Base-by-base conservation (phyloP, 2,888 invertebrate genomes). In the Ennomos erosarius region DNA sequence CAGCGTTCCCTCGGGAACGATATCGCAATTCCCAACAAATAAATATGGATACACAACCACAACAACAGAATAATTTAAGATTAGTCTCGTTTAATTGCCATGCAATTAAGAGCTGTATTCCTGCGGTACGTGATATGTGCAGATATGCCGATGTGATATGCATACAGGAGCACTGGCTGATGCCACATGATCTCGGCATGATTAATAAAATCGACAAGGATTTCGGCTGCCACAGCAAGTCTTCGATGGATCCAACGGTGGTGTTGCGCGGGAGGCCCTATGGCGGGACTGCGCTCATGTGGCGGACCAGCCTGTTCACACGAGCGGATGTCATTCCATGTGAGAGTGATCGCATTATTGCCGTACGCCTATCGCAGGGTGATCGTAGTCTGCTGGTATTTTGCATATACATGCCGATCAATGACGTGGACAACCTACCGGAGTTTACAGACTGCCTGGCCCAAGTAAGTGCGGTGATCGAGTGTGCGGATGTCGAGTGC, bases 91-190 rank as follows among this genome's bases (percentile, higher is more conserved):
- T 54, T 38, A 55, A 59, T 36, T 59, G 59, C 9, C 11, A 50
- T 2, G 13, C 39, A 26, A 45, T 59, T 16, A 55, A 55, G 33
- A 47, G 38, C 35, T 59, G 50, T 11, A 13, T 59, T 9, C 40
- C 12, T 4, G 45, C 50, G 2, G 48, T 59, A 10, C 37, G 35
- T 12, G 16, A 55, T 35, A 35, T 55, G 35, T 60, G 65, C 44
- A 40, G 48, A 11, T 13, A 8, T 10, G 52, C 60, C 0, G 59
- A 64, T 26, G 16, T 69, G 0, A 33, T 67, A 0, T 64, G 64
- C 10, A 51, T 67, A 2, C 64, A 69, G 39, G 64, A 69, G 38
- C 63, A 61, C 0, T 66, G 64, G 68, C 59, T 68, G 8, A 45
- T 60, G 39, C 62, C 56, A 8, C 54, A 64, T 13, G 55, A 60